Evolutionary conservation across 2,113 vertebrate genomes (phyloP).

Genomic region (Arothron firmamentum): DNA sequence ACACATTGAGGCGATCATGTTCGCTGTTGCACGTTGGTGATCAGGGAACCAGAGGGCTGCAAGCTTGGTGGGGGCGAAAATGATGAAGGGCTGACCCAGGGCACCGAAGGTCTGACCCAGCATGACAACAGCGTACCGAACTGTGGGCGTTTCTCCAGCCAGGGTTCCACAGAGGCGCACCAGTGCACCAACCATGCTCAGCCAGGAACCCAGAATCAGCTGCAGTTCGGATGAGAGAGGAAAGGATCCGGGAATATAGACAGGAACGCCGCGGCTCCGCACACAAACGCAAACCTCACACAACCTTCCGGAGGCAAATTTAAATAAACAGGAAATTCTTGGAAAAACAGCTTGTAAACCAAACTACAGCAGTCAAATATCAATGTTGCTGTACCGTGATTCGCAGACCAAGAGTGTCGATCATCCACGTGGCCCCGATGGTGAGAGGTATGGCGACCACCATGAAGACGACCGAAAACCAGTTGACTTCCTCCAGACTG

Average conservation of each 20-base stretch:
- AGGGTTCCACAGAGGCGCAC: constrained; percentile 68
- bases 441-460: constrained; percentile 84
- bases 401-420: constrained; percentile 85
- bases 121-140: constrained; percentile 72
- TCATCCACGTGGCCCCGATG: constrained; percentile 84
- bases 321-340: not conserved
- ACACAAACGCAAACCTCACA: not conserved
- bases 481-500: constrained; percentile 79
- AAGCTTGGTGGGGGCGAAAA: constrained; percentile 91
- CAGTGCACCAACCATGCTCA: constrained; percentile 83
- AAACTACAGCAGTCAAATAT: not conserved
- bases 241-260: no score
- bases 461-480: constrained; percentile 85
- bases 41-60: constrained; percentile 94
- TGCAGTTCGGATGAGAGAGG: constrained; percentile 44
- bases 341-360: no score
- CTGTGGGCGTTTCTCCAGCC: fast-evolving
- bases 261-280: not conserved
- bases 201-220: constrained; percentile 84
- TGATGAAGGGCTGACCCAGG: constrained; percentile 86
- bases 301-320: not conserved
- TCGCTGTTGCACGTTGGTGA: constrained; percentile 87
- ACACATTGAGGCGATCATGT: constrained; percentile 92
- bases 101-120: constrained; percentile 84
- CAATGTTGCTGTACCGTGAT: constrained; percentile 69